Base-by-base conservation (phyloP, 2,888 invertebrate species). In the Leucophora obtusa region DNA sequence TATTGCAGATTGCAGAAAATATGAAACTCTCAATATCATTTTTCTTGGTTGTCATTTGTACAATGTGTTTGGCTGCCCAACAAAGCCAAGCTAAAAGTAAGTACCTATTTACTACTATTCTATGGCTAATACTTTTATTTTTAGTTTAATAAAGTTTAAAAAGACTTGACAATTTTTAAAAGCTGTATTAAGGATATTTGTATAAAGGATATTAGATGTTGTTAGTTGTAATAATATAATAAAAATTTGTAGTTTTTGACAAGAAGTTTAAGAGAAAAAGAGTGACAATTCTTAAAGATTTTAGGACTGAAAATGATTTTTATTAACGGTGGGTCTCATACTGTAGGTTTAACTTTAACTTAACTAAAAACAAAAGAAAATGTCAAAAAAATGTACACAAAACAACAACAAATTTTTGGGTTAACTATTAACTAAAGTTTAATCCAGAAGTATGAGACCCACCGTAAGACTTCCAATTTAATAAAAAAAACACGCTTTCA, bases 81-180 rank as follows among this genome's bases (percentile, higher is more conserved):
- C 87, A 89, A 81, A 87, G 87, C 83, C 89, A 89, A 83, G 90
- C 89, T 79, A 89, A 89, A 85, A 90, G 90, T 90, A 84, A 90
- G 90, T 89, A 21, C 28, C 28, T 28, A 28, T 28, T 28, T 28
- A 33, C 43, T 58, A 58, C 50, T 54, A 35, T 8, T 54, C 53
- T 11, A 38, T 11, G 38, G 10, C 38, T 38, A 14, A 38, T 10
- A 38, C 10, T 47, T 18, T 24, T 43, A 3, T 60, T 60, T 43
- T 18, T 10, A 17, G 33, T 38, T 9, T 33, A 54, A 53, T 17
- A 53, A 59, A 56, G 18, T 35, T n/a, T 24, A 58, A 35, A 62
- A 53, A 33, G 28, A 28, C 28, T 28, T 18, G 3, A 35, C 10
- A 33, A 8, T 17, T 35, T 65, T 65, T 54, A 60, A 24, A 54